Conservation (phyloP, 2,888 invertebrate species). For the Bugulina stolonifera region DNA sequence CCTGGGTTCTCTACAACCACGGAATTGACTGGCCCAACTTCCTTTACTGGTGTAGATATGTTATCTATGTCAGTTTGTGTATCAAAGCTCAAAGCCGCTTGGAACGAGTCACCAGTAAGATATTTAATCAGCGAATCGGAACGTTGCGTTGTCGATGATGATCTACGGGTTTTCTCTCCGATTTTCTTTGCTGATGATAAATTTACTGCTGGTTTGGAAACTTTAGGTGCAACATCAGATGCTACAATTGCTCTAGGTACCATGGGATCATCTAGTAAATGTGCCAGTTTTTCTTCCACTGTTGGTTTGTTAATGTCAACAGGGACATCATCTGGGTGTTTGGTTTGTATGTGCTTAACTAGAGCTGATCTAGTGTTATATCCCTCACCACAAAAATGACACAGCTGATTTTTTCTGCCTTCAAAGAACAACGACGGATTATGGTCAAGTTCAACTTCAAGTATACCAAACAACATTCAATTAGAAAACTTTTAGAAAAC, state of each 20-base stretch:
- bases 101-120: background rate
- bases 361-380: background rate
- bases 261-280: background rate
- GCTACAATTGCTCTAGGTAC: background rate
- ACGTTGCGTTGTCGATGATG: background rate
- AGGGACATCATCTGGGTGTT: background rate
- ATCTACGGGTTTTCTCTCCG: background rate
- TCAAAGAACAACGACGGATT: no score
- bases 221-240: background rate
- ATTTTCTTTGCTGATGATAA: background rate
- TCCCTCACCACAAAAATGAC: conserved; percentile 19
- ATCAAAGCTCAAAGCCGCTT: background rate
- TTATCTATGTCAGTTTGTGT: background rate
- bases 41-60: background rate
- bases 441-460: background rate
- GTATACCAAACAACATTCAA: background rate
- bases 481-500: background rate
- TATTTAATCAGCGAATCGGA: background rate
- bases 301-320: no score
- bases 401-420: background rate
- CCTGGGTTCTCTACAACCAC: no score
- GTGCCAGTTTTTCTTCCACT: no score
- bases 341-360: background rate
- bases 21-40: no score
- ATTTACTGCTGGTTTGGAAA: background rate